Percentiles rank a stretch among this genome's conserved stretches.
Evolutionary conservation across 2,888 invertebrate species (phyloP).

Genomic region (Chalcis sispes): DNA sequence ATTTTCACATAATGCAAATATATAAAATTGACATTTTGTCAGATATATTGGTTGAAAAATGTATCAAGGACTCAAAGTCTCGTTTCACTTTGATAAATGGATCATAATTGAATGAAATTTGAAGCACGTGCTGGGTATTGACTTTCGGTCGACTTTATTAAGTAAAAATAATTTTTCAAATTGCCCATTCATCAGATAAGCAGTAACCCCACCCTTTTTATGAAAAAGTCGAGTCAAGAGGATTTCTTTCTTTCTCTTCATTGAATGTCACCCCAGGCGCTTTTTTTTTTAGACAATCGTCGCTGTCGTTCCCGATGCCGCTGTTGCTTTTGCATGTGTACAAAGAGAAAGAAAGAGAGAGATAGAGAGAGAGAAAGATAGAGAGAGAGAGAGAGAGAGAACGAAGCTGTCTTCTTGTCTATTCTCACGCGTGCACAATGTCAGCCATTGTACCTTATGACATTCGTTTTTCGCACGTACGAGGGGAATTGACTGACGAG

Average conservation of each 20-base stretch:
- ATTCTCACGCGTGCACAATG: not conserved
- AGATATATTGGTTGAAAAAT: too few species aligned
- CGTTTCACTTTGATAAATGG: constrained; percentile 36
- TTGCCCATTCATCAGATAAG: constrained; percentile 42
- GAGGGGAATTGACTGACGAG: too few species aligned
- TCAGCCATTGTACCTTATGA: constrained; percentile 18
- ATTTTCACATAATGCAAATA: too few species aligned
- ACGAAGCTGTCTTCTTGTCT: constrained; percentile 29
- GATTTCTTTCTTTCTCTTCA: constrained; percentile 13
- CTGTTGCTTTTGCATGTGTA: too few species aligned
- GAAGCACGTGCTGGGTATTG: constrained; percentile 19
- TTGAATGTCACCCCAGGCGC: constrained; percentile 33
- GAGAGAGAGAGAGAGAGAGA: not conserved
- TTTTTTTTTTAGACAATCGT: constrained; percentile 24
- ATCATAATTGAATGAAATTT: constrained; percentile 34
- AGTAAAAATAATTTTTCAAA: constrained; percentile 43
- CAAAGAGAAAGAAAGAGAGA: too few species aligned
- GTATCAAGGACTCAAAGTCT: too few species aligned
- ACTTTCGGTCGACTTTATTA: constrained; percentile 23
- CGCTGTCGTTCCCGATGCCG: not conserved
- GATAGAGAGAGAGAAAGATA: too few species aligned
- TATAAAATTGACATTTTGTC: too few species aligned
- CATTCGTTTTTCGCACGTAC: constrained; percentile 30
- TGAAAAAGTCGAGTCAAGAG: constrained; percentile 1
- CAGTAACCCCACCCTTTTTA: not conserved